Base-by-base conservation (phyloP, 2,888 invertebrate genomes). In the Scelioninae gen. 2 region DNA sequence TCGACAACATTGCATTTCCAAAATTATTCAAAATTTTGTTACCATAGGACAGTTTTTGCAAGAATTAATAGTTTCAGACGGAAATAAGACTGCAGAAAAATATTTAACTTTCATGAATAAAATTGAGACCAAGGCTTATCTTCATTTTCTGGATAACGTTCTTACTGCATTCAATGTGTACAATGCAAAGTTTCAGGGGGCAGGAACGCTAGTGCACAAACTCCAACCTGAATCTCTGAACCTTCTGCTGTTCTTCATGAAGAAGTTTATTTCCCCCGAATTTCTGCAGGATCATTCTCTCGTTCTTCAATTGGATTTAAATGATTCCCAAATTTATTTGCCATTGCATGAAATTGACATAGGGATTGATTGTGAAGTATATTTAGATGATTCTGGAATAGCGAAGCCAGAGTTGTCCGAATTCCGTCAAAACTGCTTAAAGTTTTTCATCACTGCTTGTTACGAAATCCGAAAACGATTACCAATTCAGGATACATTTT, bases 31-130 rank as follows among this genome's bases (percentile, higher is more conserved):
- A 1, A 16, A 43, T 43, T 53, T 43, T 33, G 43, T 53, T 1
- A 5, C 2, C 0, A 22, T 63, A 9, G 1, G 15, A 16, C 4
- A 45, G 1, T 64, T 64, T 46, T n/a, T 64, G 9, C 45, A 55
- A 19, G 64, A 64, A 13, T 13, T 53, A 11, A 0, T 22, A 13
- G 1, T 50, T 19, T 33, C 43, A 3, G 63, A 63, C 4, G 46
- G 43, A 13, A 10, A n/a, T 33, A 15, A 6, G 6, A 25, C 4
- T 25, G 25, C 52, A 6, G 33, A 52, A 15, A 52, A 22, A 39
- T 52, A 33, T 22, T 10, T 52, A 0, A 9, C 4, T 1, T n/a
- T 43, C 5, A n/a, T 63, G 43, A 13, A 43, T 10, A 41, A 45
- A 7, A 22, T 22, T 11, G 52, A 53, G 9, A 22, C 35, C 4